Evolutionary conservation across 2,113 vertebrate species (phyloP), one percentile per base, ranked within the genome.

Genomic region (Cnemophilus loriae): DNA sequence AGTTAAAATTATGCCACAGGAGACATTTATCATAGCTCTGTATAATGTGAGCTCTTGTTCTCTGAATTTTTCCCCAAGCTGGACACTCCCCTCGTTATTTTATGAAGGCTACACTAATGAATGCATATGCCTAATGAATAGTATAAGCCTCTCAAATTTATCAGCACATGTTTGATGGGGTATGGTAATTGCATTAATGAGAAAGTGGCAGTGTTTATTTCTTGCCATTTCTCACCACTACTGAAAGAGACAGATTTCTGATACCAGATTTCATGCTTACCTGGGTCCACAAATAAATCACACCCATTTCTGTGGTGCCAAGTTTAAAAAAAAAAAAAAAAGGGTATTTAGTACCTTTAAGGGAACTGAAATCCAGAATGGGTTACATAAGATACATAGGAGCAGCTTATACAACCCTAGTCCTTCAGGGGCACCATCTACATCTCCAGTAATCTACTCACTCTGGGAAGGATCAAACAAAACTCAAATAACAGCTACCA

Each of bases 21-120:
- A 98, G 97, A 98, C 96, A 97, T 97, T 97, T 96, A 97, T 98
- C 97, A 89, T 90, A 82, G 63, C 57, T 94, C 86, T 93, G 83
- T 44, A 96, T 97, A 97, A 98, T 97, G 86, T 86, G 80, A 84
- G 73, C 91, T 95, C 97, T 98, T 98, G 97, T 97, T 98, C 96
- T 92, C 93, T 41, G 39, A 77, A 15, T 41, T 92, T 95, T 95
- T 92, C 84, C 74, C 60, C 21, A 28, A 41, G 21, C 89, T 89
- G 84, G 83, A 96, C 81, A 79, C 84, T 87, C 86, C 52, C 24
- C 47, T 97, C 67, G 61, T 98, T 98, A 97, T 97, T 98, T 98
- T 96, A 86, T 85, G 85, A 95, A 94, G 96, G 93, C 87, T 85
- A 65, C 55, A 56, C 81, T 97, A 97, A 97, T 80, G 93, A 98